These are phyloP conservation scores for Mesorhabditis spiculigera DNA, from an alignment of 2,888 invertebrate genomes.

Conservation along the genomic window DNA sequence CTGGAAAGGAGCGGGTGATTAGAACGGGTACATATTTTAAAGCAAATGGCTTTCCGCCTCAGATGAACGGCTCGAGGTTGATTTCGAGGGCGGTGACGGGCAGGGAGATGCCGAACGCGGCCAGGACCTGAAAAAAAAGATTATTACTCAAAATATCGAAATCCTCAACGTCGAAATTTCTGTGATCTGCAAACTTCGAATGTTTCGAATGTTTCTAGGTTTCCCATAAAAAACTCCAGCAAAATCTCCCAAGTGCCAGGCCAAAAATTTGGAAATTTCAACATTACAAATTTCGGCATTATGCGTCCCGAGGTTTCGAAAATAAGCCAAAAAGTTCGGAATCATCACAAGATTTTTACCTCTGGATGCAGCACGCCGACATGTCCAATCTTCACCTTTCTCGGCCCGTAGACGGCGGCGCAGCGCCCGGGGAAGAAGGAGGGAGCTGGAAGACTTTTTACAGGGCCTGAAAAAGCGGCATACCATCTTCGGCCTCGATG, in stretches of 20 bases:
- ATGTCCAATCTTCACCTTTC: conserved; percentile 36
- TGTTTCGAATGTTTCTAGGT: no score
- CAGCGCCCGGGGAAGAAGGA: conserved; percentile 89
- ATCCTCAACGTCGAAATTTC: background rate
- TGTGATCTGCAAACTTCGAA: background rate
- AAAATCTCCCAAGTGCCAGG: no score
- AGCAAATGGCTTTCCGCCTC: conserved; percentile 18
- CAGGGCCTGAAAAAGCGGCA: conserved; percentile 5
- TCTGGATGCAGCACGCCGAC: conserved; percentile 84
- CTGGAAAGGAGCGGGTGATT: no score
- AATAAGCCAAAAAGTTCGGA: no score
- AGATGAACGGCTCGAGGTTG: conserved; percentile 78
- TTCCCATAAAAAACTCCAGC: background rate
- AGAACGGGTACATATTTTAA: no score
- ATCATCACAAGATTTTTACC: conserved; percentile 61
- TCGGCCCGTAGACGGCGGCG: conserved; percentile 72
- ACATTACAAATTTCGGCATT: no score
- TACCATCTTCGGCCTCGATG: conserved; percentile 74
- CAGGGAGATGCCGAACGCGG: conserved; percentile 82
- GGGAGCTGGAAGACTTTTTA: conserved; percentile 70
- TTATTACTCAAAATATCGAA: background rate
- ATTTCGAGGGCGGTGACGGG: conserved; percentile 90
- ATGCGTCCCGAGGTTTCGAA: no score
- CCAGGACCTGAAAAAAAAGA: conserved; percentile 72
- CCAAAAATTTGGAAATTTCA: no score